phyloP scores from a whole-genome alignment of 1,140 invertebrate genomes.

The Anthonomus grandis region DNA sequence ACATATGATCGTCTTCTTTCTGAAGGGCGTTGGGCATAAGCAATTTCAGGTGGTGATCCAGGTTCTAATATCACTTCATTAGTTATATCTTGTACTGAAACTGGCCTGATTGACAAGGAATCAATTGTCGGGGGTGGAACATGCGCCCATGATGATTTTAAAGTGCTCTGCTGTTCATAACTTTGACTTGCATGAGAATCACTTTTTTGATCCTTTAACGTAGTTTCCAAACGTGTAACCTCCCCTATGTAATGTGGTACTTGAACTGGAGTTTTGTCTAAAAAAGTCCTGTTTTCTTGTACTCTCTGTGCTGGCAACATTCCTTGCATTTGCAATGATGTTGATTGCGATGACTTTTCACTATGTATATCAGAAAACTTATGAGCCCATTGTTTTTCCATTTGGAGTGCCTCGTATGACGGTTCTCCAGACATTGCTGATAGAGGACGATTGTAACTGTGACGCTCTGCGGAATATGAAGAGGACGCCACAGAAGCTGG shows the following conservation, averaged over 20 bases:
- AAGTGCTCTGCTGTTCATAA: slow-evolving; percentile 47
- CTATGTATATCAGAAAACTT: slow-evolving; percentile 49
- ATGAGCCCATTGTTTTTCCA: slow-evolving; percentile 63
- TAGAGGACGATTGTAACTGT: slow-evolving; percentile 24
- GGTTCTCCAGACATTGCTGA: slow-evolving; percentile 41
- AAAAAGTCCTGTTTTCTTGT: slow-evolving; percentile 34
- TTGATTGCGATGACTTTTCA: slow-evolving; percentile 40
- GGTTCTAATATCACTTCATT: slow-evolving; percentile 56
- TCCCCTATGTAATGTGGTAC: slow-evolving; percentile 47
- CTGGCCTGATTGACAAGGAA: slow-evolving; percentile 39
- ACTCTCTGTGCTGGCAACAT: slow-evolving; percentile 28
- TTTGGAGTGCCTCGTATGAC: slow-evolving; percentile 54
- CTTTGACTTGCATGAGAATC: slow-evolving; percentile 9
- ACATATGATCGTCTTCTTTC: slow-evolving; percentile 54
- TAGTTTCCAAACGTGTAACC: slow-evolving; percentile 37
- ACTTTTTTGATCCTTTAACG: slow-evolving; percentile 22
- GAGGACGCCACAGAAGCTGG: slow-evolving; percentile 28
- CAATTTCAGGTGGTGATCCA: slow-evolving; percentile 63
- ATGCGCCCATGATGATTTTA: slow-evolving; percentile 49
- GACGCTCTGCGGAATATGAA: slow-evolving; percentile 33
- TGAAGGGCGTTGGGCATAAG: slow-evolving; percentile 53
- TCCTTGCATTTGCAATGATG: slow-evolving; percentile 37
- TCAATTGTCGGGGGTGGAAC: slow-evolving; percentile 36
- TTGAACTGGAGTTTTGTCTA: slow-evolving; percentile 31
- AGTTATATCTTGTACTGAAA: slow-evolving; percentile 48